A percentile compares a stretch with the other conserved stretches of the same genome.
Conservation (phyloP, 2,797 vertebrate genomes). For the Sebastes flavidus region DNA sequence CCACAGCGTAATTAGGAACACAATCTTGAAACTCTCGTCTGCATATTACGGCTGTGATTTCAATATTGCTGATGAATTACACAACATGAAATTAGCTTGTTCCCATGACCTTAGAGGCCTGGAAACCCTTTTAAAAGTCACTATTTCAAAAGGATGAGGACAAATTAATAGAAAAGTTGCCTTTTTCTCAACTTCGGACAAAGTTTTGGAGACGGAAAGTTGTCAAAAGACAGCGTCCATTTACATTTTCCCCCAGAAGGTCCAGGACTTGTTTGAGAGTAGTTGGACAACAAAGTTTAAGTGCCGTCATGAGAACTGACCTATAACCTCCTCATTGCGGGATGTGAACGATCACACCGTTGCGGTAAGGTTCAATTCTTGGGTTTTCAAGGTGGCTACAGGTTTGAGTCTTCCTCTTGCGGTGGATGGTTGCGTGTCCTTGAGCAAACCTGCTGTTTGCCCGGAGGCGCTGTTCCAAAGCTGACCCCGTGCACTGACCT, state of each 20-base stretch:
- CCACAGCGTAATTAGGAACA: slow-evolving; percentile 5
- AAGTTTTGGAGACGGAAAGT: slow-evolving; percentile 35
- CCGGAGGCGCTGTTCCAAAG: slow-evolving; percentile 46
- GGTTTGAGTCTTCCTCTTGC: slow-evolving; percentile 10
- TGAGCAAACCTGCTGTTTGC: slow-evolving; percentile 33
- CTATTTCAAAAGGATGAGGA: slow-evolving; percentile 11
- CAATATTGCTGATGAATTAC: slow-evolving; percentile 19
- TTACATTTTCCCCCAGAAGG: slow-evolving; percentile 39
- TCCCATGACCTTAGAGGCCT: slow-evolving; percentile 29
- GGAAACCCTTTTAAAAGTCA: slow-evolving; percentile 14
- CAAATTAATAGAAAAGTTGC: slow-evolving; percentile 4
- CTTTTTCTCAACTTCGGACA: not conserved
- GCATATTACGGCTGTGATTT: slow-evolving; percentile 12
- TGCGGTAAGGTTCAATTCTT: not conserved
- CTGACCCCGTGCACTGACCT: slow-evolving; percentile 55
- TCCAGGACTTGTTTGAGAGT: slow-evolving; percentile 11
- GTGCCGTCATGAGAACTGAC: not conserved
- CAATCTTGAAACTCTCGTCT: slow-evolving; percentile 14
- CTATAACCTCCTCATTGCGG: slow-evolving; percentile 18
- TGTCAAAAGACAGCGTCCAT: slow-evolving; percentile 13
- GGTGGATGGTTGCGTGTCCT: slow-evolving; percentile 24
- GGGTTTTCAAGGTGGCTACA: slow-evolving; percentile 8
- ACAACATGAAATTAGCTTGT: not conserved
- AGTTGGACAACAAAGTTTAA: slow-evolving; percentile 18
- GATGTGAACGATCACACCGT: not conserved